A percentile compares a stretch with the other conserved stretches of the same genome.
Conservation (phyloP, 2,888 invertebrate species). For the Molanna angustata region DNA sequence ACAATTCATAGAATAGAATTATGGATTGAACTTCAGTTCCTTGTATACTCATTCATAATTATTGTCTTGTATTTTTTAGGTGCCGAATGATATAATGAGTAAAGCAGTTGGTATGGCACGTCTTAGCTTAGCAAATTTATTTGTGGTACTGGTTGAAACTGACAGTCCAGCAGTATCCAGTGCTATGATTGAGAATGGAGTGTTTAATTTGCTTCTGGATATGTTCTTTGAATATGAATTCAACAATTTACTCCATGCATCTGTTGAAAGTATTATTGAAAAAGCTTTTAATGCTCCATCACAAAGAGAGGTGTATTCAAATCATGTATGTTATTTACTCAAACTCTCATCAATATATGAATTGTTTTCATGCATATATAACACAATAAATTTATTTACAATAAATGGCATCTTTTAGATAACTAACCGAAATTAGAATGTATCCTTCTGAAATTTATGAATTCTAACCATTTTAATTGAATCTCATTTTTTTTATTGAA, state of each 20-base stretch:
- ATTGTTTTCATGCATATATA: too few species aligned
- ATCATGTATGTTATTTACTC: conserved; percentile 27
- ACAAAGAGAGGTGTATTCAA: conserved; percentile 14
- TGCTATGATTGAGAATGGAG: conserved; percentile 61
- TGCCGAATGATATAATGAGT: background rate
- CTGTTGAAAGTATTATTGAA: conserved; percentile 76
- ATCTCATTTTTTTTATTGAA: too few species aligned
- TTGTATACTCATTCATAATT: background rate
- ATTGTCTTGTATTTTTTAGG: background rate
- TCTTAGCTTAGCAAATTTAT: conserved; percentile 74
- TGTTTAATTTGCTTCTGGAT: conserved; percentile 68
- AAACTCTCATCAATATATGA: background rate
- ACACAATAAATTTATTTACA: too few species aligned
- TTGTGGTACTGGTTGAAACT: conserved; percentile 72
- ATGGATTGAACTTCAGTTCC: background rate
- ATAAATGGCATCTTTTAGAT: too few species aligned
- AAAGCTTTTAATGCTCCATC: conserved; percentile 57
- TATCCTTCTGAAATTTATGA: too few species aligned
- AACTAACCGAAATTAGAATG: too few species aligned
- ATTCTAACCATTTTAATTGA: too few species aligned
- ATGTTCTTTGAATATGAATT: conserved; percentile 86
- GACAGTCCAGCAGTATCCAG: conserved; percentile 69
- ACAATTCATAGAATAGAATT: too few species aligned
- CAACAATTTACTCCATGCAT: conserved; percentile 95
- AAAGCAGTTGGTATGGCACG: conserved; percentile 67